Percentiles rank a stretch among this genome's conserved stretches.
phyloP scores from a whole-genome alignment of 2,888 invertebrate species.

The Brenthis daphne region DNA sequence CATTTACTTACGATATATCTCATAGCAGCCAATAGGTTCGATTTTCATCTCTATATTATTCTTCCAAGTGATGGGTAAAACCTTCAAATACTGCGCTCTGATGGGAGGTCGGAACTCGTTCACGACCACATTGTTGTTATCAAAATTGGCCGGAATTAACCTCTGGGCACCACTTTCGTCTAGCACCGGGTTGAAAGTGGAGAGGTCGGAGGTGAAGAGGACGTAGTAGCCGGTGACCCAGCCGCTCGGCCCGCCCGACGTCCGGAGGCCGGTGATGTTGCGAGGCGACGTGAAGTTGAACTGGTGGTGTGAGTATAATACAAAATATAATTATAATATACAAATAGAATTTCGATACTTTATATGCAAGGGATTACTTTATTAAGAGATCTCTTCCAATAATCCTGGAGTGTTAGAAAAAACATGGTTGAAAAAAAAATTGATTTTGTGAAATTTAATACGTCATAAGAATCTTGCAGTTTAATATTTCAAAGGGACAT shows the following conservation, averaged over 20 bases:
- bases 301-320: conserved; percentile 52
- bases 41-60: conserved; percentile 87
- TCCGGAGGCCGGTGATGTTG: conserved; percentile 89
- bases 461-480: no score
- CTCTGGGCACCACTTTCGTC: conserved; percentile 71
- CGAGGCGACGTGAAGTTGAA: conserved; percentile 90
- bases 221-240: conserved; percentile 90
- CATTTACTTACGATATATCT: conserved; percentile 81
- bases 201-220: conserved; percentile 87
- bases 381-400: no score
- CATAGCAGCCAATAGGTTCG: conserved; percentile 90
- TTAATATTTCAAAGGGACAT: no score
- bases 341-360: no score
- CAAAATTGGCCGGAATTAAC: conserved; percentile 88
- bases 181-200: conserved; percentile 84
- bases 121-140: conserved; percentile 81
- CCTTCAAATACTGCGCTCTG: conserved; percentile 86
- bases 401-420: no score
- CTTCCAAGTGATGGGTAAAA: conserved; percentile 88
- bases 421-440: no score
- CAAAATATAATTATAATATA: no score
- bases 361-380: no score
- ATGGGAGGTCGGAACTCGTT: conserved; percentile 89
- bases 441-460: no score
- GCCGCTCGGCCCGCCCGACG: conserved; percentile 86